Conservation (phyloP, 2,888 invertebrate species). For the Oscheius sp. region DNA sequence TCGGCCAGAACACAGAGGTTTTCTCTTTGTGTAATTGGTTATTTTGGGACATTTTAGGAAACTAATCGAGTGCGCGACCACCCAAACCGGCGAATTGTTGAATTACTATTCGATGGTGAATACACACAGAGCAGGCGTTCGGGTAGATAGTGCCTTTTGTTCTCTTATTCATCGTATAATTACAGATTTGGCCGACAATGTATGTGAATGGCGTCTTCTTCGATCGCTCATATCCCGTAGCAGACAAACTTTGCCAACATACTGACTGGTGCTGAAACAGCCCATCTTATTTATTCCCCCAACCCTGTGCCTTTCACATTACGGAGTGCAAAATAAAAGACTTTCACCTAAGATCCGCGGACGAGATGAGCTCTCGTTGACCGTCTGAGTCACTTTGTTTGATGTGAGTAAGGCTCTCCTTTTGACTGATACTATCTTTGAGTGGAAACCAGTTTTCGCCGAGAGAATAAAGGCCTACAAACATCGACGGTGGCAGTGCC, state of each 20-base stretch:
- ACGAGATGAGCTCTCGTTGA: too few relatives aligned
- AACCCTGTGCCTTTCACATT: slow-evolving; percentile 30
- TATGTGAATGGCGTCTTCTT: slow-evolving; percentile 72
- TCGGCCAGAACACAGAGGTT: slow-evolving; percentile 67
- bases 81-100: slow-evolving; percentile 72
- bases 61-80: slow-evolving; percentile 67
- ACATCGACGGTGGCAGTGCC: slow-evolving; percentile 6
- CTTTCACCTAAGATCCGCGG: not conserved
- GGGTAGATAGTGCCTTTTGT: slow-evolving; percentile 40
- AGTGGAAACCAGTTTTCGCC: slow-evolving; percentile 16
- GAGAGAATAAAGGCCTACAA: slow-evolving; percentile 20
- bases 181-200: slow-evolving; percentile 71
- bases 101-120: slow-evolving; percentile 73
- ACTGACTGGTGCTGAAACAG: slow-evolving; percentile 65
- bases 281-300: slow-evolving; percentile 6
- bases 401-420: slow-evolving; percentile 11
- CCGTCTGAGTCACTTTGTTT: slow-evolving; percentile 13
- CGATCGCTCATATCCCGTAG: slow-evolving; percentile 70
- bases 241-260: slow-evolving; percentile 67
- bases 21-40: not conserved
- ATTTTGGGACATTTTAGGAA: slow-evolving; percentile 50
- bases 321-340: slow-evolving; percentile 27
- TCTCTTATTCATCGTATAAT: not conserved
- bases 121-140: slow-evolving; percentile 69
- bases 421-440: slow-evolving; percentile 5